Evolutionary conservation across 2,113 vertebrate species (phyloP).

Genomic region (Tauraco erythrolophus): DNA sequence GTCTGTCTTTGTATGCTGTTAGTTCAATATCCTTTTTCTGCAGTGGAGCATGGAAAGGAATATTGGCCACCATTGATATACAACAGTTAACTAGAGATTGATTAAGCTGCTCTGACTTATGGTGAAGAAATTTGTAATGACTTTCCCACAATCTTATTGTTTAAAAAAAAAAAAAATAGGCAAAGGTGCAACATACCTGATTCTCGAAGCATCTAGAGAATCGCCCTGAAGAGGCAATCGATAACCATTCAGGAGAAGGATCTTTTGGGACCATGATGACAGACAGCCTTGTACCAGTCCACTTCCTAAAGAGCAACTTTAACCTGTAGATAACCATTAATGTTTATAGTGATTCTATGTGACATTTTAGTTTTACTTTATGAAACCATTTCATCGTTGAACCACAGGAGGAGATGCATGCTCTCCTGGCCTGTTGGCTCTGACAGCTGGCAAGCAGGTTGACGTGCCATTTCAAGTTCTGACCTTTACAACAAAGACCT

Average conservation of each 20-base stretch:
- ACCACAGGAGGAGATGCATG: not conserved
- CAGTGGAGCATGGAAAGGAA: not conserved
- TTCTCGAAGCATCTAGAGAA: not conserved
- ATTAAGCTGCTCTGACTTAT: not conserved
- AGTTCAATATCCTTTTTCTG: not conserved
- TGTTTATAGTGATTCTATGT: not conserved
- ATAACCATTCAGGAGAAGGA: not conserved
- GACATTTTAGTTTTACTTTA: not conserved
- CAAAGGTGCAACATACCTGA: not conserved
- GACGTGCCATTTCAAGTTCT: conserved; percentile 19
- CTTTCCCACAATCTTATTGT: not conserved
- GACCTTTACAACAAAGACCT: conserved; percentile 22
- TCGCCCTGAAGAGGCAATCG: not conserved
- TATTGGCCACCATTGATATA: not conserved
- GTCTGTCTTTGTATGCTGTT: not conserved
- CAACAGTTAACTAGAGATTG: not conserved
- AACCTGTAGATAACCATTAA: not conserved
- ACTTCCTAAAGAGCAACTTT: not conserved
- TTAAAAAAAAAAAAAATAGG: not conserved
- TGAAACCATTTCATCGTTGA: not conserved
- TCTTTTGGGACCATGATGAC: not conserved
- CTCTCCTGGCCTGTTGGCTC: not conserved
- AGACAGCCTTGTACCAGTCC: not conserved
- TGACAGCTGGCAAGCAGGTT: not conserved
- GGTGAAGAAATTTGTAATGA: not conserved